phyloP scores from a whole-genome alignment of 2,888 invertebrate species.

The Pyrochroa serraticornis region DNA sequence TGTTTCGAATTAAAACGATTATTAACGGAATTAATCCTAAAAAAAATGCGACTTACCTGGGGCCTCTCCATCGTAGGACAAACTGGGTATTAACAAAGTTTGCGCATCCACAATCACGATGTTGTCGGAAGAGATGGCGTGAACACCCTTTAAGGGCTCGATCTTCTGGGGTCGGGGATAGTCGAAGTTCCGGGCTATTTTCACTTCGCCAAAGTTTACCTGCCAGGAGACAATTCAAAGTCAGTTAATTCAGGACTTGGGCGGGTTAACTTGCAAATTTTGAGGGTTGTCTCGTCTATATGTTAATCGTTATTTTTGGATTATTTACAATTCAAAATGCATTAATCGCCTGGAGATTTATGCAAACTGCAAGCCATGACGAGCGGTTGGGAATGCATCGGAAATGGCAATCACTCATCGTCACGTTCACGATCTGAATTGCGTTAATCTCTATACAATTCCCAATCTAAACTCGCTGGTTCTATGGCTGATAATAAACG shows the following conservation, averaged over 20 bases:
- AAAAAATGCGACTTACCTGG: constrained; percentile 69
- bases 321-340: constrained; percentile 36
- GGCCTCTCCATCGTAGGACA: constrained; percentile 91
- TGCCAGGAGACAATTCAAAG: constrained; percentile 51
- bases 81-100: constrained; percentile 86
- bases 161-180: constrained; percentile 85
- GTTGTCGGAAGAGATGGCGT: constrained; percentile 83
- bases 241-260: neutral
- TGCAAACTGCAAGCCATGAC: no score
- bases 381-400: no score
- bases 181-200: constrained; percentile 77
- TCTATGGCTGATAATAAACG: no score
- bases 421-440: no score
- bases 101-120: constrained; percentile 92
- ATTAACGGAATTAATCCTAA: neutral
- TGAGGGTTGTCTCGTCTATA: constrained; percentile 23
- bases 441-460: no score
- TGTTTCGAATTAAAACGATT: neutral
- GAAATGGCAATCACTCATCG: no score
- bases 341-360: constrained; percentile 4
- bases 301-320: constrained; percentile 32
- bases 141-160: constrained; percentile 76
- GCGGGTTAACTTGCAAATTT: no score
- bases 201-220: constrained; percentile 90
- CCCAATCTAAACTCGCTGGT: no score